Percentiles rank a stretch among this genome's conserved stretches.
Conservation (phyloP, 2,888 invertebrate species). For the Reticulitermes lucifugus region DNA sequence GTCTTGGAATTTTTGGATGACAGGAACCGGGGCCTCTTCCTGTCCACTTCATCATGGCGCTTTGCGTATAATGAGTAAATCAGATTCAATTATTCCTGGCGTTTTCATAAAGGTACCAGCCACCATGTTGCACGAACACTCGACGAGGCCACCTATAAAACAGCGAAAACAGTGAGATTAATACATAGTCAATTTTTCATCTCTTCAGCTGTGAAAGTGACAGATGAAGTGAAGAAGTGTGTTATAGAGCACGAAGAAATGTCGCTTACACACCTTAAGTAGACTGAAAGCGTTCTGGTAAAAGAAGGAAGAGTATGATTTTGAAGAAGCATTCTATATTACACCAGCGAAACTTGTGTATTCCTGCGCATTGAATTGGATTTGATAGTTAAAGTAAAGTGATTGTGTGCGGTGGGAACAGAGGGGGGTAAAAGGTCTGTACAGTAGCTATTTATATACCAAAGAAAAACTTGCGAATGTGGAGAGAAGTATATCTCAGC, state of each 20-base stretch:
- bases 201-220: neutral
- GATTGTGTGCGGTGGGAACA: no score
- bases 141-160: constrained; percentile 21
- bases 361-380: no score
- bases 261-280: neutral
- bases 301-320: no score
- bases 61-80: neutral
- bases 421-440: no score
- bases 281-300: no score
- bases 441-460: no score
- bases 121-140: constrained; percentile 1
- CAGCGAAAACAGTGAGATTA: neutral
- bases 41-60: constrained; percentile 47
- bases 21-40: constrained; percentile 52
- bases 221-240: constrained; percentile 22
- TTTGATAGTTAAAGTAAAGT: no score
- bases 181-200: neutral
- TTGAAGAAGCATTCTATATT: no score
- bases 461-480: no score
- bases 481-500: no score
- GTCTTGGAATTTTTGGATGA: constrained; percentile 16
- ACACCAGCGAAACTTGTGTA: no score
- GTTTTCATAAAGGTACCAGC: neutral
- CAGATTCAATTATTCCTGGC: neutral
- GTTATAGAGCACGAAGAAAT: neutral